Percentiles rank a stretch among this genome's conserved stretches.
Evolutionary conservation across 2,888 invertebrate species (phyloP).

Genomic region (Drosophila rellima): DNA sequence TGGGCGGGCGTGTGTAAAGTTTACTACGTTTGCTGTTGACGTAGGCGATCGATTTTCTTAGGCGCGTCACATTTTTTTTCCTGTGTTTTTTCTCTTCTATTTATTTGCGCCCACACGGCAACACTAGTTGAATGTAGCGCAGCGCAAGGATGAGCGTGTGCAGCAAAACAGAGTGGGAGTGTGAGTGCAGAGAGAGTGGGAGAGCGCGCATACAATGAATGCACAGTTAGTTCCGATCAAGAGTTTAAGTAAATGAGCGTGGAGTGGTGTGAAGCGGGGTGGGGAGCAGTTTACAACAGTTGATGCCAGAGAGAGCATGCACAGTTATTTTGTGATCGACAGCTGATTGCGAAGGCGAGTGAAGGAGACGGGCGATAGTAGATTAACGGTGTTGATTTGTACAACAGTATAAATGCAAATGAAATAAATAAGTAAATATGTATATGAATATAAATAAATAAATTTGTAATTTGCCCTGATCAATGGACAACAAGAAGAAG

Average conservation of each 20-base stretch:
- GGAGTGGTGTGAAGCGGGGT: neutral
- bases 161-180: neutral
- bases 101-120: conserved; percentile 30
- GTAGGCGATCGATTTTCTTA: conserved; percentile 75
- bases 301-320: neutral
- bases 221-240: conserved; percentile 7
- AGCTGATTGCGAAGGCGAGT: neutral
- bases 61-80: conserved; percentile 42
- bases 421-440: neutral
- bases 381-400: neutral
- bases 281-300: neutral
- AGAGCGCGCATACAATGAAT: neutral
- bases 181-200: neutral
- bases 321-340: conserved; percentile 5
- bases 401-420: neutral
- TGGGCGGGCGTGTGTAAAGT: conserved; percentile 53
- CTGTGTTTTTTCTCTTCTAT: too few species aligned
- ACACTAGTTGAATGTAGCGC: conserved; percentile 74
- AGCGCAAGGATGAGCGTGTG: conserved; percentile 4
- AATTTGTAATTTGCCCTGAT: too few species aligned
- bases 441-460: neutral
- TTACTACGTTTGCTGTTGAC: conserved; percentile 77
- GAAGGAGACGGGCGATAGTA: neutral
- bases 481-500: too few species aligned
- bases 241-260: neutral